Evolutionary conservation across 35 echinoderm and acorn worm genomes (phyloP), one percentile per base, ranked within the genome.

Genomic region (Apostichopus japonicus): DNA sequence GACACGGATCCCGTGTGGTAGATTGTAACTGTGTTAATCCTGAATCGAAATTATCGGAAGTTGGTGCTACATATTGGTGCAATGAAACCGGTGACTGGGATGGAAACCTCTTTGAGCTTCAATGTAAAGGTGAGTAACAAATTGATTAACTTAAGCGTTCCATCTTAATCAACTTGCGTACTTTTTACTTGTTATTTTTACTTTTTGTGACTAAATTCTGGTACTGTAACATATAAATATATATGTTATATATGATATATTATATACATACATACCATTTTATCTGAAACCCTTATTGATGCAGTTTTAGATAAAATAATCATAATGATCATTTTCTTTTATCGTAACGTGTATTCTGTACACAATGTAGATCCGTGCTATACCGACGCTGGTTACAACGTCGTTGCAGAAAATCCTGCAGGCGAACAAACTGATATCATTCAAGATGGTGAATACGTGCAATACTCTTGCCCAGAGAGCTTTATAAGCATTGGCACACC

Each of bases 81-180:
- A 54, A 54, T 56, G 19, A 21, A 6, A 56, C 6, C 0, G 52
- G 53, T 56, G n/a, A 55, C 13, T 84, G 80, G 80, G 80, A 84
- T 22, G 5, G 7, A 16, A 53, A 17, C 8, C 17, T 84, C 5
- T 84, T 56, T 16, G 52, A 84, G 17, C 53, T 84, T 2, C 52
- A 84, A 22, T 84, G 80, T 53, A 16, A 84, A 56, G 80, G 80
- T 84, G n/a, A 84, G 80, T 84, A 61, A 61, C 57, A 61, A 61
- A 10, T 8, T 61, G 57, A 61, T 8, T 61, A 61, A 10, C 57
- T 61, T 61, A 13, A 61, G 57, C 57, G 1, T 61, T 61, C 13
- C 57, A 61, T 61, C 33, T 44, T 44, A 44, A 44, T 44, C 33
- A 4, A 44, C 33, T 44, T 44, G 33, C 33, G 33, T 44, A 44